Evolutionary conservation across 2,797 vertebrate species (phyloP).

Genomic region (Channa striata): DNA sequence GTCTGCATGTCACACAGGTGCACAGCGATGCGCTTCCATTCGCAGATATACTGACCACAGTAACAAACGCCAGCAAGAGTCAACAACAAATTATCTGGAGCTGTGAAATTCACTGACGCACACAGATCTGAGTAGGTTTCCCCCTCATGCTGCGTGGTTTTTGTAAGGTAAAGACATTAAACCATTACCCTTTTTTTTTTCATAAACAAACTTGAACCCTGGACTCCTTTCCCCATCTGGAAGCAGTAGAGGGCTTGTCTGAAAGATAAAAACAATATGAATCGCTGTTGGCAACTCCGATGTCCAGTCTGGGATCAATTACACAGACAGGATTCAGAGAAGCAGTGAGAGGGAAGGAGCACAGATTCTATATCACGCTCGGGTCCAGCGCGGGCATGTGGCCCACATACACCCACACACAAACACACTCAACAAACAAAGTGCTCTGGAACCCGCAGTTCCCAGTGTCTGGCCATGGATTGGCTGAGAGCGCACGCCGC

Average conservation of each 20-base stretch:
- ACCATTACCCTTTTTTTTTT: constrained; percentile 77
- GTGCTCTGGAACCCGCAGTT: constrained; percentile 60
- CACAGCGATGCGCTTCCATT: constrained; percentile 43
- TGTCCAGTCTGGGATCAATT: constrained; percentile 89
- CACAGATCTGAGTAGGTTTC: constrained; percentile 25
- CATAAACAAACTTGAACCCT: constrained; percentile 80
- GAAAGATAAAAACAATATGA: constrained; percentile 87
- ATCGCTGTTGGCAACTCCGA: constrained; percentile 85
- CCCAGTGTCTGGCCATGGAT: constrained; percentile 68
- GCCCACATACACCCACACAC: constrained; percentile 45
- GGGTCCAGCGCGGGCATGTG: constrained; percentile 62
- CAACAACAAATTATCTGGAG: constrained; percentile 52
- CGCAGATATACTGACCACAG: constrained; percentile 60
- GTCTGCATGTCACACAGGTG: too few relatives aligned
- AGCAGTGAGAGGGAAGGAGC: constrained; percentile 32
- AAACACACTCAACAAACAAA: constrained; percentile 60
- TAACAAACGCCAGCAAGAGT: constrained; percentile 55
- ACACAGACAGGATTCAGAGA: constrained; percentile 79
- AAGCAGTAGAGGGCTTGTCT: constrained; percentile 84
- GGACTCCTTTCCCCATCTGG: constrained; percentile 84
- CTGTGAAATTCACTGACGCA: constrained; percentile 28
- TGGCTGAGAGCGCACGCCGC: constrained; percentile 65
- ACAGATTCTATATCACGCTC: constrained; percentile 57
- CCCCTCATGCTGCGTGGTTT: constrained; percentile 39
- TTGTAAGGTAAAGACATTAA: constrained; percentile 81